Evolutionary conservation across 2,113 vertebrate genomes (phyloP), one percentile per base, ranked within the genome.

Genomic region (Leucopsar rothschildi): DNA sequence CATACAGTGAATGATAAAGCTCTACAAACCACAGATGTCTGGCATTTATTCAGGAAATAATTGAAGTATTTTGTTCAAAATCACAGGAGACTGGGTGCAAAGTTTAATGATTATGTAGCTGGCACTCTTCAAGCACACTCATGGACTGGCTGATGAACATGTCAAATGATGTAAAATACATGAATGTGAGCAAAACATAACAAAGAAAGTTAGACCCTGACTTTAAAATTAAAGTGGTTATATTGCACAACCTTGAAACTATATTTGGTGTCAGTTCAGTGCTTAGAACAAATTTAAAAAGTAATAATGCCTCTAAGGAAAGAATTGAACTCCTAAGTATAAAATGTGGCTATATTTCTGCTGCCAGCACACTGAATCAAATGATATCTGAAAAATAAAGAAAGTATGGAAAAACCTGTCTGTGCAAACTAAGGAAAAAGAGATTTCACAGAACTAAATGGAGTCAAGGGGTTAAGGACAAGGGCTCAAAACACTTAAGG

Each of bases 321-420:
- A 75, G 3, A 84, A 87, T 1, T 55, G 3, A 55, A 47, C 11
- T 79, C 42, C 15, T 63, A 87, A 69, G 29, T 15, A 37, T 59
- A 66, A 94, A 79, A 91, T 35, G 9, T 88, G 27, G 17, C 15
- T 85, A 4, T 42, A 82, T 60, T 77, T 72, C 42, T 79, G 49
- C 31, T 70, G 85, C 63, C 37, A 47, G 35, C 25, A 79, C 45
- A 72, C 8, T 70, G 91, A 94, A 93, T 61, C 53, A 91, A 95
- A 91, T 63, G 25, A 84, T 79, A 87, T 63, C 61, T 76, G 78
- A 90, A 92, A 96, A 89, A 79, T 68, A 57, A 88, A 50, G 44
- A 20, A 70, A 84, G 10, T 56, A 66, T 59, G 11, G 63, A 39
- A 81, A 93, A 60, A 0, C 1, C 65, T 92, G 59, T 53, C 50